These are phyloP conservation scores for Eugnorisma glareosa DNA, from an alignment of 2,888 invertebrate genomes.

Conservation along the genomic window DNA sequence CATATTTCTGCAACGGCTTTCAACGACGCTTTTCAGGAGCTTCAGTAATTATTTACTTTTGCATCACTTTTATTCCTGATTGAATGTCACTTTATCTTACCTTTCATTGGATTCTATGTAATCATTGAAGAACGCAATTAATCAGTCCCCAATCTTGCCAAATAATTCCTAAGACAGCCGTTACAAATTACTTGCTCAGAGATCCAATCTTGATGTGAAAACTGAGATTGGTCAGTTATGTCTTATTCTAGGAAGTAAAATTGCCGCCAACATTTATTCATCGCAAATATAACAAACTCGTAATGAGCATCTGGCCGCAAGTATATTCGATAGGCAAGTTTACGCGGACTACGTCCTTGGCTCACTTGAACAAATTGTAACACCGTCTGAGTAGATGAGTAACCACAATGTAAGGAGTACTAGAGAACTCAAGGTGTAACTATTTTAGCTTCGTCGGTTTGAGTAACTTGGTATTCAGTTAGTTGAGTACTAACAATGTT, in stretches of 20 bases:
- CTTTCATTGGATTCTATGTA: not conserved
- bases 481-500: constrained; percentile 5
- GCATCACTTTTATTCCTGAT: not conserved
- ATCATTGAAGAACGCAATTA: not conserved
- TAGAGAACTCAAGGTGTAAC: constrained; percentile 45
- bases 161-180: not conserved
- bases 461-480: constrained; percentile 11
- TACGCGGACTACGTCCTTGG: constrained; percentile 42
- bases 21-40: not conserved
- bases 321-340: constrained; percentile 19
- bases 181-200: not conserved
- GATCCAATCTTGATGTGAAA: not conserved
- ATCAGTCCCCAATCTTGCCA: too few species aligned
- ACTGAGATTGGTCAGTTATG: not conserved
- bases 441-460: constrained; percentile 40
- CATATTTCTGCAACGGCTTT: not conserved
- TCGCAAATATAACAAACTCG: constrained; percentile 8
- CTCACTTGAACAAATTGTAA: constrained; percentile 52
- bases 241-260: constrained; percentile 5
- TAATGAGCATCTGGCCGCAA: constrained; percentile 24
- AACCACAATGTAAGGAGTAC: constrained; percentile 41
- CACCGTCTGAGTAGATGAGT: constrained; percentile 26
- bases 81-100: not conserved
- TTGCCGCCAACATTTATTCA: constrained; percentile 2
- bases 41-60: not conserved